phyloP scores from a whole-genome alignment of 2,888 invertebrate species.

The Drosophila tripunctata region DNA sequence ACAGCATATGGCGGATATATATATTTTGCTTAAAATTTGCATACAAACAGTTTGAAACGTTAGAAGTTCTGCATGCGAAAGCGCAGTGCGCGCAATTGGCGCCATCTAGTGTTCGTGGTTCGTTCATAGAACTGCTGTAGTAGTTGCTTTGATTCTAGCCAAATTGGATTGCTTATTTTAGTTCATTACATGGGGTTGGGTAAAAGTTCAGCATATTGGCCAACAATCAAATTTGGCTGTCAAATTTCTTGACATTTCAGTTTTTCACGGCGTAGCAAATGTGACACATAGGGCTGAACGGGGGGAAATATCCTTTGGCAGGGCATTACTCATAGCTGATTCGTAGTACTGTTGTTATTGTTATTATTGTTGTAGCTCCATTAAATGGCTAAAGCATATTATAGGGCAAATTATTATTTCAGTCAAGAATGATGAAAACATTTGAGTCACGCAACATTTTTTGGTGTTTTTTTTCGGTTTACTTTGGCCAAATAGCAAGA shows the following conservation, averaged over 20 bases:
- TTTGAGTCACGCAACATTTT: slow-evolving; percentile 78
- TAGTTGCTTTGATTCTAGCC: neutral
- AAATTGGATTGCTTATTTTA: slow-evolving; percentile 30
- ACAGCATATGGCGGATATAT: too few relatives aligned
- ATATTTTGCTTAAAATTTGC: neutral
- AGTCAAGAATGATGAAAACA: slow-evolving; percentile 76
- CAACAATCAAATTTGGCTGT: slow-evolving; percentile 77
- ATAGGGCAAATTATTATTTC: slow-evolving; percentile 64
- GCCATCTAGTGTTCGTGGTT: neutral
- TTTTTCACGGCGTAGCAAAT: slow-evolving; percentile 55
- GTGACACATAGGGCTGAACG: slow-evolving; percentile 46
- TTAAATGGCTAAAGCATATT: slow-evolving; percentile 66
- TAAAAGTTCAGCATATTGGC: slow-evolving; percentile 49
- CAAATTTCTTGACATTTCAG: slow-evolving; percentile 74
- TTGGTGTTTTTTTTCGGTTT: too few relatives aligned
- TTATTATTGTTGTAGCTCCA: slow-evolving; percentile 46
- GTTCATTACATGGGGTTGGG: slow-evolving; percentile 8
- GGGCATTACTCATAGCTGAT: slow-evolving; percentile 56
- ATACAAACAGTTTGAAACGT: too few relatives aligned
- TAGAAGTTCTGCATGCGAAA: neutral
- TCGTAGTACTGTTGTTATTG: slow-evolving; percentile 3
- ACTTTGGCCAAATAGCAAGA: slow-evolving; percentile 14
- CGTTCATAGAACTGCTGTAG: neutral
- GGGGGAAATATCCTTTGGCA: slow-evolving; percentile 32
- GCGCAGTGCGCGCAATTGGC: neutral